Evolutionary conservation across 2,113 vertebrate species (phyloP).

Genomic region (Pyxicephalus adspersus): DNA sequence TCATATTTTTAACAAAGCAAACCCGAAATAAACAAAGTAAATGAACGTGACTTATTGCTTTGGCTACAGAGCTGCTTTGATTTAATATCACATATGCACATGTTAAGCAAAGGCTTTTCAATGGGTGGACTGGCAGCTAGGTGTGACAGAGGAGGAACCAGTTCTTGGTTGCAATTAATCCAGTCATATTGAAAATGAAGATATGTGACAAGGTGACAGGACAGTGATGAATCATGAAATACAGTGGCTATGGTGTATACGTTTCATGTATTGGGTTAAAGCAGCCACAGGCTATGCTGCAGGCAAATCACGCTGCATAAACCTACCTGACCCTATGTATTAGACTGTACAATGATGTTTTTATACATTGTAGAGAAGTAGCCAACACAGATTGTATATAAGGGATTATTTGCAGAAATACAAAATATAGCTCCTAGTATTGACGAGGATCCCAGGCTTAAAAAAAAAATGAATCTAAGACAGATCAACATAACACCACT

Average conservation of each 20-base stretch:
- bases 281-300: too few species aligned
- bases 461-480: too few species aligned
- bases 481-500: too few species aligned
- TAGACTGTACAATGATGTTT: too few species aligned
- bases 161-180: not conserved
- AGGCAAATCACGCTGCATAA: too few species aligned
- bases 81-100: constrained; percentile 2
- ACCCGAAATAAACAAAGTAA: not conserved
- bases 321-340: too few species aligned
- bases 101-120: not conserved
- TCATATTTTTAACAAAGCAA: not conserved
- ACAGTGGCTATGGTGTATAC: not conserved
- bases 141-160: constrained; percentile 38
- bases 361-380: too few species aligned
- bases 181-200: constrained; percentile 29
- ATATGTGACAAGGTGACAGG: constrained; percentile 26
- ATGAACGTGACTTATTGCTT: not conserved
- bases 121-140: not conserved
- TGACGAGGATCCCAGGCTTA: too few species aligned
- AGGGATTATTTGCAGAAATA: too few species aligned
- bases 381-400: too few species aligned
- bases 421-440: too few species aligned
- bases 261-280: not conserved
- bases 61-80: not conserved
- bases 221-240: not conserved